Base-by-base conservation (phyloP, 2,888 invertebrate species). In the Branchellion lobata region DNA sequence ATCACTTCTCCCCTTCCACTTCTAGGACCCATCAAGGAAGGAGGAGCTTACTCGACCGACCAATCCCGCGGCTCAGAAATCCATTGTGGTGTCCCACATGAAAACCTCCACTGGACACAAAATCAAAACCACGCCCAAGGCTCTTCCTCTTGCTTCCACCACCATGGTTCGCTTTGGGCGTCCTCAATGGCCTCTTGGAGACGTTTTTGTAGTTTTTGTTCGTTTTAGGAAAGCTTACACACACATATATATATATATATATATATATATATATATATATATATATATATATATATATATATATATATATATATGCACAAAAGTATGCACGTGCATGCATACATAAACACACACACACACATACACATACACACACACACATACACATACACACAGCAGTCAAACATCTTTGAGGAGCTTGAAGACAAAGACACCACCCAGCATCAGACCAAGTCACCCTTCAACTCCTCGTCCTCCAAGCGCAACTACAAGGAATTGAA, bases 11-110 rank as follows among this genome's bases (percentile, higher is more conserved):
- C 24, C 34, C 21, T 1, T 3, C 14, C n/a, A 24, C 8, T 85
- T 85, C 71, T 83, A 90, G 89, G 89, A 89, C 80, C 89, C 89
- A 68, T 89, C 89, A 1, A 91, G 90, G 84, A 88, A 90, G 0
- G 92, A 92, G 79, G 92, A 92, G 76, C 90, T 91, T 0, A 86
- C 92, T 33, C 92, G 92, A 83, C 88, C 89, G 14, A 88, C 88
- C 21, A 89, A 92, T 92, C 51, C 90, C 1, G 85, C 90, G 0
- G 92, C 93, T 0, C 92, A 93, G 86, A 91, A 91, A 84, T 87
- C 87, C 27, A 83, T 84, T 0, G 81, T 88, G 79, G 81, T 83
- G 1, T 81, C 84, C 21, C 77, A 77, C 21, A 69, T 31, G 69
- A 69, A 69, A 29, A 14, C 69, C 3, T 21, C 69, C 14, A 29